These are phyloP conservation scores for Tupaia chinensis DNA, from an alignment of 2,113 vertebrate species.

Conservation along the genomic window DNA sequence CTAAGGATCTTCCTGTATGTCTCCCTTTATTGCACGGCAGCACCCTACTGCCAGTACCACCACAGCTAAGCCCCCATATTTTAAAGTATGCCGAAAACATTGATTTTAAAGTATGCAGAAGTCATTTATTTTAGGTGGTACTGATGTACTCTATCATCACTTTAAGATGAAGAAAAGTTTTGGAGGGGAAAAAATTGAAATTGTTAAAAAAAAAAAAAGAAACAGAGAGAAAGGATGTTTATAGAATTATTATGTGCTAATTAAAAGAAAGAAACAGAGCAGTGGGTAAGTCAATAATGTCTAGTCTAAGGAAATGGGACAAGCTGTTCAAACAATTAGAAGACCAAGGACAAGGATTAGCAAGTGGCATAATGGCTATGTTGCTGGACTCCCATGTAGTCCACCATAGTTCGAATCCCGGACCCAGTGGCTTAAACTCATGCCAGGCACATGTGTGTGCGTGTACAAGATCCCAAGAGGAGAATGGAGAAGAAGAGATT, in stretches of 20 bases:
- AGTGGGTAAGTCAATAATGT: neutral
- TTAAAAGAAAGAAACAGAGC: neutral
- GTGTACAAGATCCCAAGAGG: too few species aligned
- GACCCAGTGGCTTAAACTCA: too few species aligned
- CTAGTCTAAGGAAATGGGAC: neutral
- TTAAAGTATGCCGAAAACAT: too few species aligned
- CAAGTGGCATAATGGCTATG: too few species aligned
- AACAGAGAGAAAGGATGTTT: neutral
- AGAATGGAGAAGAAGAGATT: too few species aligned
- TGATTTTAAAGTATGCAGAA: slow-evolving; percentile 8
- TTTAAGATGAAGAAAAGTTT: neutral
- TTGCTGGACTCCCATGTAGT: too few species aligned
- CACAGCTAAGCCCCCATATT: too few species aligned
- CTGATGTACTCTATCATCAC: neutral
- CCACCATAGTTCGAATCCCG: too few species aligned
- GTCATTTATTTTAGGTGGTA: neutral
- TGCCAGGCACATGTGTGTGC: too few species aligned
- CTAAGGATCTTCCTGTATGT: too few species aligned
- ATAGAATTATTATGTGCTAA: neutral
- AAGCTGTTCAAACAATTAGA: neutral
- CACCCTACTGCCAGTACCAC: too few species aligned
- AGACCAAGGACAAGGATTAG: neutral
- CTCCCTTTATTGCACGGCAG: too few species aligned
- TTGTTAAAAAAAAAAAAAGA: neutral
- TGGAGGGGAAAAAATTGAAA: neutral